A percentile compares a stretch with the other conserved stretches of the same genome.
Conservation (phyloP, 1,140 invertebrate genomes). For the Chionoecetes opilio region DNA sequence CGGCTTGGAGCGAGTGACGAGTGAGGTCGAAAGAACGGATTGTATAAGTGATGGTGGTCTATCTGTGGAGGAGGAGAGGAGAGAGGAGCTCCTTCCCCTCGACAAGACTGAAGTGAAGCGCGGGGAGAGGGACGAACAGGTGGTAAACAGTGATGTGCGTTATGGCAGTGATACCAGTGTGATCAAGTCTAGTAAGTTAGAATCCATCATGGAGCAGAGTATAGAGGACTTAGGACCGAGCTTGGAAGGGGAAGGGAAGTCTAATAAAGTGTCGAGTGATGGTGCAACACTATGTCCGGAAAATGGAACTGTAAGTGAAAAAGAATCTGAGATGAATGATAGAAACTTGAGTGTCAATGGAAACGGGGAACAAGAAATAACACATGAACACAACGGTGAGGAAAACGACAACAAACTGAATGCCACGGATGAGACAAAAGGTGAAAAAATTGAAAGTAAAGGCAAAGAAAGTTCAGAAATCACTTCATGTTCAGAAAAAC, state of each 20-base stretch:
- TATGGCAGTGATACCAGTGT: conserved; percentile 32
- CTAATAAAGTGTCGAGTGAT: background rate
- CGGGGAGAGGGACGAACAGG: conserved; percentile 43
- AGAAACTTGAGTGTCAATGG: background rate
- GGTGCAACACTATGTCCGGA: background rate
- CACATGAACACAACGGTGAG: background rate
- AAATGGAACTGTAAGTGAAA: background rate
- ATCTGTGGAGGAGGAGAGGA: conserved; percentile 79
- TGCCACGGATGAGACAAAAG: background rate
- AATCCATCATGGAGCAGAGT: conserved; percentile 77
- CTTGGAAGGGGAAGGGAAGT: conserved; percentile 35
- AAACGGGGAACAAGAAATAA: background rate
- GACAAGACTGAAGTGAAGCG: conserved; percentile 87
- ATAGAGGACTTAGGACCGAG: conserved; percentile 63
- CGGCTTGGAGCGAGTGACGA: conserved; percentile 81
- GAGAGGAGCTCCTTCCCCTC: conserved; percentile 83
- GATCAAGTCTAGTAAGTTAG: conserved; percentile 69
- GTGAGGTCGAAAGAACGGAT: conserved; percentile 75
- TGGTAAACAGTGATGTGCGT: conserved; percentile 45
- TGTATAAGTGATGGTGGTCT: conserved; percentile 69
- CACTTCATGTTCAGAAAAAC: background rate
- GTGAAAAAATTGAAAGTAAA: background rate
- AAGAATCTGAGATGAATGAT: background rate
- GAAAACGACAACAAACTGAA: background rate
- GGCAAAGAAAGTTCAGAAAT: background rate